Conservation (phyloP, 30 jellyfish, hydroid and myxozoan species). For the Hydra vulgaris region DNA sequence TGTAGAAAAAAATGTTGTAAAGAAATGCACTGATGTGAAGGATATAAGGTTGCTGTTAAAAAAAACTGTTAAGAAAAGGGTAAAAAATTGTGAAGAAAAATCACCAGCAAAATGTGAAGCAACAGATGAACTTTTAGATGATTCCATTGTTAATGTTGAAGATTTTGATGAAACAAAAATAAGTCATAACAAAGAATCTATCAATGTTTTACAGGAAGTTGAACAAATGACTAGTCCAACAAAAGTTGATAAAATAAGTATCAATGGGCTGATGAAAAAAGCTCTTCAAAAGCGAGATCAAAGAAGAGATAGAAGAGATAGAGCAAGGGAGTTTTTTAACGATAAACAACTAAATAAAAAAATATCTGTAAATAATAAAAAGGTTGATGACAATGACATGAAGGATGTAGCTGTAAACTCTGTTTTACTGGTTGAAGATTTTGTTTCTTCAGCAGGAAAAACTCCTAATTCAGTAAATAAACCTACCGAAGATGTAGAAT, state of each 20-base stretch:
- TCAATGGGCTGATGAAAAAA: not conserved
- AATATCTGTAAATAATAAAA: too few relatives aligned
- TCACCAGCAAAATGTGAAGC: not conserved
- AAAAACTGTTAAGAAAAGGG: not conserved
- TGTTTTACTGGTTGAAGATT: not conserved
- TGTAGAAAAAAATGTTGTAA: not conserved
- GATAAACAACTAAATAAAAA: not conserved
- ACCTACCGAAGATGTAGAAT: not conserved
- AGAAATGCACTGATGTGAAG: not conserved
- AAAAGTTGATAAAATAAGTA: not conserved
- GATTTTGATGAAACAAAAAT: not conserved
- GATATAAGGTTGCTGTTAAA: not conserved
- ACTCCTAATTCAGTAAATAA: not conserved
- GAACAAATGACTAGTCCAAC: not conserved
- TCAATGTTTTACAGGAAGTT: not conserved
- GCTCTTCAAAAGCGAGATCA: constrained; percentile 13
- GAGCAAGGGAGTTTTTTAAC: not conserved
- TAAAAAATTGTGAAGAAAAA: not conserved
- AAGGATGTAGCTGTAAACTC: too few relatives aligned
- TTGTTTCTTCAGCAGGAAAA: not conserved
- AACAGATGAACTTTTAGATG: not conserved
- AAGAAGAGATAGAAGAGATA: not conserved
- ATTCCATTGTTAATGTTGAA: not conserved
- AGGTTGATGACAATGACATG: too few relatives aligned
- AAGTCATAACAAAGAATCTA: not conserved